Evolutionary conservation across 1,140 invertebrate genomes (phyloP).

Genomic region (Drosophila pachea): DNA sequence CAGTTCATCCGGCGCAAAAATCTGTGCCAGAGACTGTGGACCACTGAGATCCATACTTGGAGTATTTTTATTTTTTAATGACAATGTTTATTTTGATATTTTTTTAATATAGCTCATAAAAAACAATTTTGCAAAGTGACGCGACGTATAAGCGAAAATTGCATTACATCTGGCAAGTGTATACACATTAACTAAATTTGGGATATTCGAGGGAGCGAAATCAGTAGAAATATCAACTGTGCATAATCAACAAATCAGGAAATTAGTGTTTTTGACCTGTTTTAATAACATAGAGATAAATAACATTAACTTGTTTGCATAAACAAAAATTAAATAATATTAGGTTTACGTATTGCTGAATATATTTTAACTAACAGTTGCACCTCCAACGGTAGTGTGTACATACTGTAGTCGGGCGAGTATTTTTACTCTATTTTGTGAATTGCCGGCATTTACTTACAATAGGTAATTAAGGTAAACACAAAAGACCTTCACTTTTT

Average conservation of each 20-base stretch:
- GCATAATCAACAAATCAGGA: neutral
- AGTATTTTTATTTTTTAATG: constrained; percentile 8
- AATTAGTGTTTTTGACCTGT: neutral
- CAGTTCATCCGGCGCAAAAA: constrained; percentile 53
- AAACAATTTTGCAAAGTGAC: constrained; percentile 12
- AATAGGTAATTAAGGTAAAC: neutral
- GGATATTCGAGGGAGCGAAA: neutral
- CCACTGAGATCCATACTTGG: constrained; percentile 42
- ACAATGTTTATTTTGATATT: neutral
- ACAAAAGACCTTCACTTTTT: neutral
- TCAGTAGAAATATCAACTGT: too few relatives aligned
- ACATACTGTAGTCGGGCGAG: constrained; percentile 2
- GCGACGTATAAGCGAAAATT: constrained; percentile 29
- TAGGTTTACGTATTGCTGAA: neutral
- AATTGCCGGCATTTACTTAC: constrained; percentile 20
- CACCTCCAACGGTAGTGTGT: constrained; percentile 18
- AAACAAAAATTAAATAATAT: neutral
- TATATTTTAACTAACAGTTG: neutral
- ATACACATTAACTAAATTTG: constrained; percentile 10
- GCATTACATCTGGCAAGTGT: constrained; percentile 31
- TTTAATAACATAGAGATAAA: too few relatives aligned
- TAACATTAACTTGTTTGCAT: neutral
- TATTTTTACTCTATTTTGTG: neutral
- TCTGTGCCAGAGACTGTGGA: constrained; percentile 47
- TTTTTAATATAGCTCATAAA: neutral